phyloP scores from a whole-genome alignment of 2,888 invertebrate genomes.

The Sphaeridia pumilis region DNA sequence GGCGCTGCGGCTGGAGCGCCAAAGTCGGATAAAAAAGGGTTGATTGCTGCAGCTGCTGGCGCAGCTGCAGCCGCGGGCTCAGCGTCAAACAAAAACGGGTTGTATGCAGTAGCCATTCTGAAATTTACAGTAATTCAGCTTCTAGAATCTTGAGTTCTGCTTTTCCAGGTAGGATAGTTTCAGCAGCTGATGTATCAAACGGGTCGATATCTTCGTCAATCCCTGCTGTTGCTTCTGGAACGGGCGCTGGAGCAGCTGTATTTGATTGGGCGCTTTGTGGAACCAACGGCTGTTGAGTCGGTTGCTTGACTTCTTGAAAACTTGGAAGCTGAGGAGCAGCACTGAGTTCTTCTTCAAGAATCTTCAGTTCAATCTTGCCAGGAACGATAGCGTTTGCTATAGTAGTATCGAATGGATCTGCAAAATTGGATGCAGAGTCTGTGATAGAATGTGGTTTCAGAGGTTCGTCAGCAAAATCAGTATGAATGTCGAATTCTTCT shows the following conservation, averaged over 20 bases:
- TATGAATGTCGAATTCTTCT: not conserved
- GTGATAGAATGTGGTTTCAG: constrained; percentile 5
- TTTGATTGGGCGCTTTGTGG: constrained; percentile 10
- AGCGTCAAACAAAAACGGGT: constrained; percentile 51
- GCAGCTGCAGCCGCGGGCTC: constrained; percentile 40
- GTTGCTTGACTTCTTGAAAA: constrained; percentile 13
- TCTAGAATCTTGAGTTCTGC: constrained; percentile 48
- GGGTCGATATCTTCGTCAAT: constrained; percentile 50
- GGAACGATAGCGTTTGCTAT: constrained; percentile 55
- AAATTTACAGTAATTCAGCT: constrained; percentile 40
- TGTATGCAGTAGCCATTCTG: constrained; percentile 22
- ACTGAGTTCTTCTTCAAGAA: constrained; percentile 60
- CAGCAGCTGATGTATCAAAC: constrained; percentile 72
- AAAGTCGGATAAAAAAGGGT: constrained; percentile 28
- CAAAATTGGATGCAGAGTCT: constrained; percentile 5
- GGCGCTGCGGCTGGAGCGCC: constrained; percentile 2
- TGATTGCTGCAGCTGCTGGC: constrained; percentile 14
- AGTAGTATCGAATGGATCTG: constrained; percentile 73
- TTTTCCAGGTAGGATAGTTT: constrained; percentile 37
- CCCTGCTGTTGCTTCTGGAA: constrained; percentile 41
- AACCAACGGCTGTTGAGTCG: constrained; percentile 2
- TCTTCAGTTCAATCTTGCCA: constrained; percentile 64
- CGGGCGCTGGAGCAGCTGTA: not conserved
- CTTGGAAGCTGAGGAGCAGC: constrained; percentile 38
- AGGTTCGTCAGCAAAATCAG: constrained; percentile 12